Base-by-base conservation (phyloP, 1,140 invertebrate genomes). In the Lordiphosa collinella region DNA sequence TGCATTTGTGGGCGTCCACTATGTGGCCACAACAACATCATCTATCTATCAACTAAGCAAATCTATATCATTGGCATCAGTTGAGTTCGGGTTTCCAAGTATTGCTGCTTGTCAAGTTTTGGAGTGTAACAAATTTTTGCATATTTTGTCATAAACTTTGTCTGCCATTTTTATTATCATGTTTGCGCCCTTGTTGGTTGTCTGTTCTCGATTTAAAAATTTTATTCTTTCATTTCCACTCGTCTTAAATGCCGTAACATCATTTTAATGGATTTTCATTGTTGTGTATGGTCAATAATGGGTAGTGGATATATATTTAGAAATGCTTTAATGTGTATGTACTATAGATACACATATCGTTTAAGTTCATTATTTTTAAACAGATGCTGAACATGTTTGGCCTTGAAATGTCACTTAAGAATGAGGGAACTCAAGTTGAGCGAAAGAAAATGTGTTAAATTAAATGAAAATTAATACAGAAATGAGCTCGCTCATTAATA, bases 221-320 rank as follows among this genome's bases (percentile, higher is more conserved):
- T 48, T 49, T 49, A 32, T 44, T 43, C 57, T 46, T 44, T 64
- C 43, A 55, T 66, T 46, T 36, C 18, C 18, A 1, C 11, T 29
- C 18, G 40, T 12, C 18, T 52, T 67, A 67, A 67, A 68, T 47
- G 63, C 46, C 34, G 18, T 13, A 49, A 41, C 36, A 58, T 66
- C 50, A 41, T 68, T 52, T 68, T 68, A 68, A 68, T 68, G 64
- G 64, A 68, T 48, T 67, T 67, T 48, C 37, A 41, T 41, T 66
- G 63, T 57, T 37, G 16, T 31, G 18, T 31, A 12, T 32, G 37
- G 50, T 36, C 58, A 46, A 44, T 14, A 14, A 12, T 12, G n/a
- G 14, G 31, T 18, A 3, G 14, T 47, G 11, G 22, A 49, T 36
- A 12, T 34, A 10, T 38, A 37, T 35, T 47, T 10, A 2, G 46